phyloP scores from a whole-genome alignment of 2,797 vertebrate genomes.

The Neopelma chrysocephalum region DNA sequence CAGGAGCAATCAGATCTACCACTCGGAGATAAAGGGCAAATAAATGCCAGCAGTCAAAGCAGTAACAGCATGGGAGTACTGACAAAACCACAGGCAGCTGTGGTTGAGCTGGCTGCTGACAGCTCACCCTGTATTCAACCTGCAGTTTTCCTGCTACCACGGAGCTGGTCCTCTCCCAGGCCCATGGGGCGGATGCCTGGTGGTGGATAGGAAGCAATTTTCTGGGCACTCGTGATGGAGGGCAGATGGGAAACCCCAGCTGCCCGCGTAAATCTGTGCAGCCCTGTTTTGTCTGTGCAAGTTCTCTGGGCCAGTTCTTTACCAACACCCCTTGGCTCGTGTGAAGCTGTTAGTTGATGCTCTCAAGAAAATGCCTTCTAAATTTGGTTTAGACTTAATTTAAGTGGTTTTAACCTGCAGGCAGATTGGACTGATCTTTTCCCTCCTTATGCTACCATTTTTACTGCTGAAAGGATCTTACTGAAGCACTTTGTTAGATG shows the following conservation, averaged over 20 bases:
- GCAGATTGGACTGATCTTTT: neutral
- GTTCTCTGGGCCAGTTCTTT: neutral
- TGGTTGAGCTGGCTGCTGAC: neutral
- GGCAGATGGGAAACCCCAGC: neutral
- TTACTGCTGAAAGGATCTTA: neutral
- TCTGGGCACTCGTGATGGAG: neutral
- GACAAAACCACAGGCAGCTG: neutral
- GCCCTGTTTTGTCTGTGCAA: fast-evolving
- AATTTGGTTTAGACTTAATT: neutral
- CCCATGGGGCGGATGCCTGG: neutral
- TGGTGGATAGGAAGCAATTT: neutral
- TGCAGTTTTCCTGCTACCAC: neutral
- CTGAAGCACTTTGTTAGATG: neutral
- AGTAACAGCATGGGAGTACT: too few relatives aligned
- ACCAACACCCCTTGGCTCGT: neutral
- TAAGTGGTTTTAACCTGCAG: neutral
- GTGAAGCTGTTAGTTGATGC: neutral
- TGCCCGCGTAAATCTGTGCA: fast-evolving
- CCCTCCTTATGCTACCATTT: neutral
- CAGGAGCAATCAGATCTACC: neutral
- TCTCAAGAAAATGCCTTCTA: neutral
- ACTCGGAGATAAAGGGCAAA: neutral
- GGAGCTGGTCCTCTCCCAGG: neutral
- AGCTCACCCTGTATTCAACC: neutral
- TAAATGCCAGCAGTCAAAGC: neutral